Conservation (phyloP, 2,113 vertebrate species). For the Crotophaga sulcirostris region DNA sequence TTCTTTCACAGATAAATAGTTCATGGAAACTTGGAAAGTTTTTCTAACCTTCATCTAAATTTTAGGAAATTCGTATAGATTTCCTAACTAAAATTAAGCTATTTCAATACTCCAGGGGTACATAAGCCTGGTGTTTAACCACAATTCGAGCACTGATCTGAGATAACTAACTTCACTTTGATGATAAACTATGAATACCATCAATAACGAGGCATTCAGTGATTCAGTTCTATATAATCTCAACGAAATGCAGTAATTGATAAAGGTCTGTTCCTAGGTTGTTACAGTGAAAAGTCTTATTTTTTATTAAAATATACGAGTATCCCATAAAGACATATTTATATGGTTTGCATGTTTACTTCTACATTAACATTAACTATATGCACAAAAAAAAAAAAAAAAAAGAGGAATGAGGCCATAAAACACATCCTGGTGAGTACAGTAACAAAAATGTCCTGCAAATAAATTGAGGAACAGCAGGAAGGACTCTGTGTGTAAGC, state of each 20-base stretch:
- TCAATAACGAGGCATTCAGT: neutral
- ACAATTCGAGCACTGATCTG: neutral
- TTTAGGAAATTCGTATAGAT: neutral
- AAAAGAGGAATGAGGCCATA: constrained; percentile 13
- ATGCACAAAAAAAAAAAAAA: neutral
- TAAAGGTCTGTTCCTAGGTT: neutral
- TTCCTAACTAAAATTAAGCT: neutral
- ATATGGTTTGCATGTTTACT: neutral
- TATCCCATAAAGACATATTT: neutral
- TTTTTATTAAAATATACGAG: neutral
- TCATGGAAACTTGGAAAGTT: neutral
- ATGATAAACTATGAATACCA: neutral
- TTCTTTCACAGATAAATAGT: neutral
- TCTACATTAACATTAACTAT: neutral
- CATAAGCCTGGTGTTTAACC: neutral
- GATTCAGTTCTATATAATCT: neutral
- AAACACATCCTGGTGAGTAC: constrained; percentile 57
- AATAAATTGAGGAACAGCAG: constrained; percentile 64
- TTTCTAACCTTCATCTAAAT: neutral
- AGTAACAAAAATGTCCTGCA: constrained; percentile 61
- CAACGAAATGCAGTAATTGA: neutral
- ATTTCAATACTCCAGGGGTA: neutral
- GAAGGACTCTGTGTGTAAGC: constrained; percentile 43
- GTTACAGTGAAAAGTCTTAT: neutral
- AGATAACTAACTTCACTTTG: neutral